phyloP scores from a whole-genome alignment of 2,113 vertebrate genomes.

The Tachuris rubrigastra region DNA sequence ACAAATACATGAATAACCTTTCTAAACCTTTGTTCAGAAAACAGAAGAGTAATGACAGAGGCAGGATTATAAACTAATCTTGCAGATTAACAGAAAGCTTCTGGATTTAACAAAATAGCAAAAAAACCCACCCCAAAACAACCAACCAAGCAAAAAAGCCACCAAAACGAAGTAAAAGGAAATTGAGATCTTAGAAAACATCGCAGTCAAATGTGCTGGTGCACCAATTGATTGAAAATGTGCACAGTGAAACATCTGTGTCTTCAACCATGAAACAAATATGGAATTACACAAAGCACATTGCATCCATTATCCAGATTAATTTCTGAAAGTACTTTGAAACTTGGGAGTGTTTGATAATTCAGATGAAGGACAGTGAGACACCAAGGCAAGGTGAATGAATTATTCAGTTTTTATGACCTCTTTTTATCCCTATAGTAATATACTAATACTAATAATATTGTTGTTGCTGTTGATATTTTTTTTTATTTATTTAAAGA shows the following conservation, averaged over 20 bases:
- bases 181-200: not conserved
- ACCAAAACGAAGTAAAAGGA: not conserved
- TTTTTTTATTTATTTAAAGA: not conserved
- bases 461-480: not conserved
- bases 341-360: not conserved
- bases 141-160: not conserved
- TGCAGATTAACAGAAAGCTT: not conserved
- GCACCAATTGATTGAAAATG: not conserved
- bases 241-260: not conserved
- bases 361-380: not conserved
- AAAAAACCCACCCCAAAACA: not conserved
- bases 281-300: not conserved
- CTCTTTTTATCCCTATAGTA: not conserved
- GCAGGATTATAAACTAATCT: conserved; percentile 17
- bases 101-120: not conserved
- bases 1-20: not conserved
- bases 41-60: not conserved
- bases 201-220: not conserved
- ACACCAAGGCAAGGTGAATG: not conserved
- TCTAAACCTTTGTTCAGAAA: not conserved
- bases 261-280: not conserved
- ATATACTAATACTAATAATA: not conserved
- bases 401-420: not conserved
- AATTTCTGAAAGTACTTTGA: not conserved
- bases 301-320: not conserved